These are phyloP conservation scores for Theristicus caerulescens DNA, from an alignment of 2,113 vertebrate species.

Conservation along the genomic window DNA sequence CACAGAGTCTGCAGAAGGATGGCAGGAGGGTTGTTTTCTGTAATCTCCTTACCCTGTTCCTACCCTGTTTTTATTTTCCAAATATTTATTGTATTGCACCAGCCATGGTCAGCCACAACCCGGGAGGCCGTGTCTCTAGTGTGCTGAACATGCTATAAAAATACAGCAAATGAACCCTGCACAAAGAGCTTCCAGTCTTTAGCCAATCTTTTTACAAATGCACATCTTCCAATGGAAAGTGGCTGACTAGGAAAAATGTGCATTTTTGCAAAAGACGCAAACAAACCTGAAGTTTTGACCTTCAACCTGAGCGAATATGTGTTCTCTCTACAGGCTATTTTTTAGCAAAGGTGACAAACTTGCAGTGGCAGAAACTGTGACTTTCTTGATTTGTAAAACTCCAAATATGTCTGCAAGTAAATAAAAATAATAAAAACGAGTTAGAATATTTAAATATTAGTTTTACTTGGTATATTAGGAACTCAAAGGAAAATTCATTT, in stretches of 20 bases:
- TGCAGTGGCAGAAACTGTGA: neutral
- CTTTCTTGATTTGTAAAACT: neutral
- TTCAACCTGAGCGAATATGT: neutral
- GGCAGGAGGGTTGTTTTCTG: neutral
- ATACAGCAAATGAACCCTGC: neutral
- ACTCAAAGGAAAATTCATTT: neutral
- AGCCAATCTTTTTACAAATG: neutral
- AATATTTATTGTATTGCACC: neutral
- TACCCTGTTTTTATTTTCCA: neutral
- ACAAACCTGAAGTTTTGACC: slow-evolving; percentile 54
- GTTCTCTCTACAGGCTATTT: neutral
- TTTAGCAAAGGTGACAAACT: slow-evolving; percentile 32
- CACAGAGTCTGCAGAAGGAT: neutral
- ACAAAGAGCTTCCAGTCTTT: neutral
- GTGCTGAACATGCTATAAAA: neutral
- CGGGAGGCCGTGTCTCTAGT: neutral
- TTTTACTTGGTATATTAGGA: neutral
- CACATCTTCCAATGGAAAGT: neutral
- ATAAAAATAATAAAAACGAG: neutral
- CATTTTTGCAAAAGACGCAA: slow-evolving; percentile 9
- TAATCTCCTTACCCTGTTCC: neutral
- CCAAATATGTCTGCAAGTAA: neutral
- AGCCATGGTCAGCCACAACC: neutral
- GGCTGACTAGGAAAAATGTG: neutral
- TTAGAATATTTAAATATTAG: neutral